Conservation (phyloP, 2,797 vertebrate genomes). For the Smutsia temminckii region DNA sequence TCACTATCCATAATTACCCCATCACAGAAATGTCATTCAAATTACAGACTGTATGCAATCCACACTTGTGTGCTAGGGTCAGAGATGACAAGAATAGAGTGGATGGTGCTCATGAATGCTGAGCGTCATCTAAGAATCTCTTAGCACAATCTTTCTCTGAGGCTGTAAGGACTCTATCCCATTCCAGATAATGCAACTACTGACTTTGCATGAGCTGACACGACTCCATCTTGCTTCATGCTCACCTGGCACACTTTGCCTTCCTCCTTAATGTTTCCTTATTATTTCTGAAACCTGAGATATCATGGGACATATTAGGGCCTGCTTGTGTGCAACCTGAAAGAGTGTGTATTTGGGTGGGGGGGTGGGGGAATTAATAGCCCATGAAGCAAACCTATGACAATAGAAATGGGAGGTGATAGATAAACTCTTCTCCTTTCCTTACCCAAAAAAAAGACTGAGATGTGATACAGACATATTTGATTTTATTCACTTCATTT, state of each 20-base stretch:
- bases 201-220: accelerated
- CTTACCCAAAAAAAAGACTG: not conserved
- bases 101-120: not conserved
- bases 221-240: not conserved
- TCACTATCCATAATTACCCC: slow-evolving; percentile 26
- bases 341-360: not conserved
- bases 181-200: not conserved
- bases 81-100: not conserved
- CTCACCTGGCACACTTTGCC: too few species aligned
- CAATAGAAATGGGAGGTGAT: not conserved
- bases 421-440: not conserved
- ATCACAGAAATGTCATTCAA: slow-evolving; percentile 37
- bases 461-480: not conserved
- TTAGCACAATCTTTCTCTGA: not conserved
- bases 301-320: not conserved
- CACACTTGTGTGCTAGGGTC: not conserved
- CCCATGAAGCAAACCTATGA: not conserved
- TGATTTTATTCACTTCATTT: too few species aligned
- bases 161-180: not conserved
- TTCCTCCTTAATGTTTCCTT: not conserved
- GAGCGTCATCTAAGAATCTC: not conserved
- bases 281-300: not conserved
- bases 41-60: slow-evolving; percentile 10
- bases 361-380: accelerated
- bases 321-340: not conserved